A percentile compares a stretch with the other conserved stretches of the same genome.
These are phyloP conservation scores for Pteruthius melanotis DNA, from an alignment of 2,113 vertebrate species.

Conservation along the genomic window DNA sequence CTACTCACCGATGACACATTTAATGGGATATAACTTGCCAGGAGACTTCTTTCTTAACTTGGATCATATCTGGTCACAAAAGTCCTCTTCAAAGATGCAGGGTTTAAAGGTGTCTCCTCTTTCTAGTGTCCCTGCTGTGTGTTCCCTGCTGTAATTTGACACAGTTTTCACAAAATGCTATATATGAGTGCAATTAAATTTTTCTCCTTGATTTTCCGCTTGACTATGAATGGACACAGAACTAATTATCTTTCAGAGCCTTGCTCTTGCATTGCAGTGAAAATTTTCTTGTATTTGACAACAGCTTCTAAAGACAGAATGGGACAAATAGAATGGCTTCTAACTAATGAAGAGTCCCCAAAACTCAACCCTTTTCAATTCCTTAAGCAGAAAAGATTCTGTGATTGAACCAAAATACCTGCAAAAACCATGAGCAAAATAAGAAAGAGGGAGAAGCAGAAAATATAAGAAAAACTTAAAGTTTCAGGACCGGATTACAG, in stretches of 20 bases:
- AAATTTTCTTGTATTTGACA: constrained; percentile 29
- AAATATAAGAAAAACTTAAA: neutral
- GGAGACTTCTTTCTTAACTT: neutral
- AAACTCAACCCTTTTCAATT: neutral
- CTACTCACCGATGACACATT: neutral
- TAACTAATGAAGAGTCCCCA: neutral
- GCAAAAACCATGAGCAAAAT: neutral
- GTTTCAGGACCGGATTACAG: neutral
- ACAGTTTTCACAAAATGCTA: constrained; percentile 16
- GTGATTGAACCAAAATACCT: neutral
- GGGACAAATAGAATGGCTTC: neutral
- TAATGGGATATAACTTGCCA: neutral
- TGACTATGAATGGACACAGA: constrained; percentile 57
- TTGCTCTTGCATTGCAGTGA: neutral
- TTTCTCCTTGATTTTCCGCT: constrained; percentile 38
- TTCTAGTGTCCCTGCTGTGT: constrained; percentile 16
- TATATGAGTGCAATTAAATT: constrained; percentile 47
- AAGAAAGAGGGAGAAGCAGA: neutral
- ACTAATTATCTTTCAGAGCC: constrained; percentile 45
- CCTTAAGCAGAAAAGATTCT: neutral
- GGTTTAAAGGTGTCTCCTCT: constrained; percentile 38
- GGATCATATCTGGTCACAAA: constrained; percentile 27
- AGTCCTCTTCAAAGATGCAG: constrained; percentile 33
- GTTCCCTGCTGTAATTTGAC: constrained; percentile 34
- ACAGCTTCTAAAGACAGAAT: neutral